These are phyloP conservation scores for Luscinia luscinia DNA, from an alignment of 2,797 vertebrate species.

Conservation along the genomic window DNA sequence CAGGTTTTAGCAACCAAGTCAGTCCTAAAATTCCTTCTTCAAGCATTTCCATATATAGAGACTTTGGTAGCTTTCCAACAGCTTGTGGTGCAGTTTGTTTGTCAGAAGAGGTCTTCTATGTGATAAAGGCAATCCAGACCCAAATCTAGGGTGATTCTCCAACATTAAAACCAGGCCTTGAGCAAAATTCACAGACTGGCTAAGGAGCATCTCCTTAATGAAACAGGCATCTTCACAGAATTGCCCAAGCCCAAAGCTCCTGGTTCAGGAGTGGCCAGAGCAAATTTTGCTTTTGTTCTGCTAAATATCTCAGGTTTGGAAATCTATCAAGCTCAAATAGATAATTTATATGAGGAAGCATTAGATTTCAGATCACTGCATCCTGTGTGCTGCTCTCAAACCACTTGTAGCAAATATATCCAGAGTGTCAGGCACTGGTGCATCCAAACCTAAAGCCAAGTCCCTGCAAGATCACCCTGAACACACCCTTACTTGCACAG, in stretches of 20 bases:
- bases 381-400: background rate
- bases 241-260: background rate
- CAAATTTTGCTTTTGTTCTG: background rate
- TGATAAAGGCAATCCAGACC: background rate
- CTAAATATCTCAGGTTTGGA: background rate
- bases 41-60: background rate
- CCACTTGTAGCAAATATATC: background rate
- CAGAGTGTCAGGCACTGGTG: background rate
- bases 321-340: background rate
- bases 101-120: background rate
- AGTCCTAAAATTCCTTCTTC: background rate
- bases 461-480: background rate
- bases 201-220: background rate
- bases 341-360: background rate
- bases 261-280: background rate
- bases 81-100: background rate
- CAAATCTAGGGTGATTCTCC: background rate
- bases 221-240: background rate
- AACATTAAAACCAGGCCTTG: background rate
- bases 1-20: background rate
- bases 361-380: background rate
- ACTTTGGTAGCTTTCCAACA: background rate
- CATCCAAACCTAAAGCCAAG: background rate
- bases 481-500: background rate
- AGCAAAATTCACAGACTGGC: background rate